Evolutionary conservation across 2,113 vertebrate genomes (phyloP).

Genomic region (Passer domesticus): DNA sequence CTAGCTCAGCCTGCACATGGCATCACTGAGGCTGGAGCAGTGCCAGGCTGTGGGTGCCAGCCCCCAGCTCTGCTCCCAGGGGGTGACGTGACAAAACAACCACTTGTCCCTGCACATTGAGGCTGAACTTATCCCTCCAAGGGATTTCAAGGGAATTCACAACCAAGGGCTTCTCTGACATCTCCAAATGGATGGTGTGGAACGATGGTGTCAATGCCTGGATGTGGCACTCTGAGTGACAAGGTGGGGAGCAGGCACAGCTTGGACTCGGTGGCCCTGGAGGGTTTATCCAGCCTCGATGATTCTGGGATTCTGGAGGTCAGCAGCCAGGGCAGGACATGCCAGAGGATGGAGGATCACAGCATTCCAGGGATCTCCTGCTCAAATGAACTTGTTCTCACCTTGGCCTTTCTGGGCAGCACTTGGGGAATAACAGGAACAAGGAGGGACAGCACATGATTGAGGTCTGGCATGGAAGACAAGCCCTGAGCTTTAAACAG

Average conservation of each 20-base stretch:
- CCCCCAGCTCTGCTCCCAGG: fast-evolving
- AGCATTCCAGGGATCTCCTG: not conserved
- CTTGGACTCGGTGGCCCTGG: not conserved
- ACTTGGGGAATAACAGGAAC: not conserved
- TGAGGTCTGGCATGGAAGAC: fast-evolving
- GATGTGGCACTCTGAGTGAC: not conserved
- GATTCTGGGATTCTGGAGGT: not conserved
- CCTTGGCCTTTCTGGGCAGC: not conserved
- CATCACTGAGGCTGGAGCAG: not conserved
- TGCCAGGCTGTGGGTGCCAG: not conserved
- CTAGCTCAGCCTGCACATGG: not conserved
- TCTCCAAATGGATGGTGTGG: not conserved
- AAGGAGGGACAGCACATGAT: not conserved
- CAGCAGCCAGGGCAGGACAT: not conserved
- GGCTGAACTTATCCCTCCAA: not conserved
- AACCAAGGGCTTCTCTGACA: not conserved
- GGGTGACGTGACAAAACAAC: too few relatives aligned
- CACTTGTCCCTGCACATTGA: not conserved
- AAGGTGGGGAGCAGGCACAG: fast-evolving
- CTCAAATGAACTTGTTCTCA: not conserved
- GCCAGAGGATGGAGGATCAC: not conserved
- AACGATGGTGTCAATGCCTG: not conserved
- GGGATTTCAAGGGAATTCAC: too few relatives aligned
- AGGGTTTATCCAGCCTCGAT: not conserved
- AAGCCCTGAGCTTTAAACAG: not conserved